These are phyloP conservation scores for Temnothorax unifasciatus DNA, from an alignment of 2,888 invertebrate species.

Conservation along the genomic window DNA sequence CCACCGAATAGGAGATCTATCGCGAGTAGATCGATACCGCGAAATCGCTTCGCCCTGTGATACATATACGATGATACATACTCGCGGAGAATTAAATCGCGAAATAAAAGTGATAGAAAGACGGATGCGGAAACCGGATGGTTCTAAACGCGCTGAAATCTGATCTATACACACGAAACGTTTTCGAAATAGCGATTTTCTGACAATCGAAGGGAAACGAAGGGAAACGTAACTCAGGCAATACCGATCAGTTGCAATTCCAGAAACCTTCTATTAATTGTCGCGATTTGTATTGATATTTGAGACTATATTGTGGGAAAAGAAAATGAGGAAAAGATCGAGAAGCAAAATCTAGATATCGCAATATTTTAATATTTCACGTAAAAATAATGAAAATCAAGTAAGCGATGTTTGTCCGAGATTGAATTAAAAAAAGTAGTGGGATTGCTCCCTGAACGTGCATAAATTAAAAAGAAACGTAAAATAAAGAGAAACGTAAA, in stretches of 20 bases:
- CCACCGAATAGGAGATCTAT: constrained; percentile 34
- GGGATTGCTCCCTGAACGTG: background rate
- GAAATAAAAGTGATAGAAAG: constrained; percentile 41
- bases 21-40: constrained; percentile 1
- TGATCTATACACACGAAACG: background rate
- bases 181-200: constrained; percentile 6
- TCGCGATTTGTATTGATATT: background rate
- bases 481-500: background rate
- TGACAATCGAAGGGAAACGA: background rate
- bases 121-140: background rate
- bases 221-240: background rate
- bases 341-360: background rate
- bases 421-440: background rate
- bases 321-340: background rate
- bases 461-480: background rate
- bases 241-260: background rate
- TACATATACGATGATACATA: constrained; percentile 16
- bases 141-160: constrained; percentile 10
- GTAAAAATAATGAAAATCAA: background rate
- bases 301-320: background rate
- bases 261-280: background rate
- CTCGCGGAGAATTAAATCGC: constrained; percentile 34
- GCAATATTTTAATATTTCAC: background rate
- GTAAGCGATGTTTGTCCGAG: background rate
- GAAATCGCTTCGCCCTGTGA: constrained; percentile 2